These are phyloP conservation scores for Melinaea menophilus DNA, from an alignment of 2,888 invertebrate genomes.

Conservation along the genomic window DNA sequence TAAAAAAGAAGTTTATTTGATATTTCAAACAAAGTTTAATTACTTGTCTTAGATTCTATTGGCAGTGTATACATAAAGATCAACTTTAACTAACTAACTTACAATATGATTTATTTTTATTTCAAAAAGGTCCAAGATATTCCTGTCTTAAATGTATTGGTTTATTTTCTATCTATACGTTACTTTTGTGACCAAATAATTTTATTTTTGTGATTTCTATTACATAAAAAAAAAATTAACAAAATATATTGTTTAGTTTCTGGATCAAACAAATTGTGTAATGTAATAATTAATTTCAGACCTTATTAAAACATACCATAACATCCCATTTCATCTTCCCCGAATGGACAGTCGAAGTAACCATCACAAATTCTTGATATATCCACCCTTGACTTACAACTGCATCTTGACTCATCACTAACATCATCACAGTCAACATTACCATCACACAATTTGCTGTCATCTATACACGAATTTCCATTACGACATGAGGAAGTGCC, in stretches of 20 bases:
- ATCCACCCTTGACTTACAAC: slow-evolving; percentile 84
- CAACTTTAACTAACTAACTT: background rate
- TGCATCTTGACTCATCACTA: slow-evolving; percentile 86
- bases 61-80: slow-evolving; percentile 3
- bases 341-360: slow-evolving; percentile 88
- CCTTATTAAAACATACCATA: slow-evolving; percentile 74
- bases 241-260: no score
- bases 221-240: no score
- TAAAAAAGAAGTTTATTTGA: slow-evolving; percentile 24
- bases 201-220: no score
- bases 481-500: slow-evolving; percentile 51
- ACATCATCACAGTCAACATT: slow-evolving; percentile 85
- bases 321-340: slow-evolving; percentile 89
- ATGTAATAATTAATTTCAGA: no score
- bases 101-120: no score
- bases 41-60: background rate
- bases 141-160: background rate
- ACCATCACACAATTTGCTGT: slow-evolving; percentile 83
- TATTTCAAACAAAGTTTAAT: slow-evolving; percentile 4
- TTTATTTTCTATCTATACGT: no score
- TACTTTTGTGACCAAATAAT: no score
- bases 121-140: background rate
- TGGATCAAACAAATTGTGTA: no score
- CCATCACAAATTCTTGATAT: slow-evolving; percentile 85
- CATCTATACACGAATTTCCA: slow-evolving; percentile 74